Evolutionary conservation across 92 coral and sea anemone species (phyloP).

Genomic region (Porites rus): DNA sequence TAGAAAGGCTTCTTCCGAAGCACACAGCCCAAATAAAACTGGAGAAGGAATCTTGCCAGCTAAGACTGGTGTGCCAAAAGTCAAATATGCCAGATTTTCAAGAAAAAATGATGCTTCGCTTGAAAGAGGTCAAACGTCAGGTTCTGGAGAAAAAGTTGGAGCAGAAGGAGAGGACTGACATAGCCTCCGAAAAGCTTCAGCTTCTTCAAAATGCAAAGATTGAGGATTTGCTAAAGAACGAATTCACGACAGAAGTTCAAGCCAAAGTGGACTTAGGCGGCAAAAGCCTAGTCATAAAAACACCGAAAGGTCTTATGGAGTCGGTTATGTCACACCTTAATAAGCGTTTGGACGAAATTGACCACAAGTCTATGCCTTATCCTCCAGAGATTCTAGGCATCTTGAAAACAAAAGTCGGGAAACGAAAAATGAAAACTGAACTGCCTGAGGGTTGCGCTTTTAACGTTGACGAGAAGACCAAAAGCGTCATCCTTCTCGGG

Average conservation of each 20-base stretch:
- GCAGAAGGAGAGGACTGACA: conserved; percentile 14
- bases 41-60: not conserved
- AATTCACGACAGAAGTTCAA: conserved; percentile 2
- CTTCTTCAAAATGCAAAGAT: conserved; percentile 41
- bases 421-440: conserved; percentile 27
- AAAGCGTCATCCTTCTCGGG: conserved; percentile 28
- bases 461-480: conserved; percentile 36
- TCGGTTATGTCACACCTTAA: not conserved
- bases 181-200: conserved; percentile 22
- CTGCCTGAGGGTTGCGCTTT: conserved; percentile 31
- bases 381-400: conserved; percentile 37
- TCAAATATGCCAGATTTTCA: conserved; percentile 32
- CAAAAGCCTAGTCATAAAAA: conserved; percentile 16
- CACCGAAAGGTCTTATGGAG: conserved; percentile 30
- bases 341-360: conserved; percentile 40
- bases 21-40: conserved; percentile 40
- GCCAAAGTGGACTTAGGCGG: conserved; percentile 14
- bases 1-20: conserved; percentile 22
- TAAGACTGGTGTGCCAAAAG: conserved; percentile 18
- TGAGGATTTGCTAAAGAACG: conserved; percentile 12
- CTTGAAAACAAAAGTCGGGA: conserved; percentile 31
- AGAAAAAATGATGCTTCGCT: conserved; percentile 7
- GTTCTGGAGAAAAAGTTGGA: conserved; percentile 38
- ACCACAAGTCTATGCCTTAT: not conserved
- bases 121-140: conserved; percentile 22